These are phyloP conservation scores for Zonotrichia albicollis DNA, from an alignment of 2,797 vertebrate species.

Conservation along the genomic window DNA sequence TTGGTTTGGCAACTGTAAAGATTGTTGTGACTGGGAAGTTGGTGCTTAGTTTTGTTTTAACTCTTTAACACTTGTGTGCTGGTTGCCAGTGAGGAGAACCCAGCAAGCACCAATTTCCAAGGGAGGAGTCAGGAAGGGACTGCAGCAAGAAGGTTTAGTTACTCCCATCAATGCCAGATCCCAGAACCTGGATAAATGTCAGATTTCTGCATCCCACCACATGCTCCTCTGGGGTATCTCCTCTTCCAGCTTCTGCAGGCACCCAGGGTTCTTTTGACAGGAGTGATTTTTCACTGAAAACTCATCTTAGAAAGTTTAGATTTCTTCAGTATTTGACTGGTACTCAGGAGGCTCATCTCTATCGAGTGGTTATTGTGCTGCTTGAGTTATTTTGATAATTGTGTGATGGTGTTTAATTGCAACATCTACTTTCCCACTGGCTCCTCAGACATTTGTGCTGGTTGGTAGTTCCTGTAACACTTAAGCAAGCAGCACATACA, in stretches of 20 bases:
- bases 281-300: not conserved
- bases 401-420: slow-evolving; percentile 3
- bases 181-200: not conserved
- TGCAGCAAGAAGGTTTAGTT: not conserved
- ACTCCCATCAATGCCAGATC: not conserved
- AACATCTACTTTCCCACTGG: slow-evolving; percentile 9
- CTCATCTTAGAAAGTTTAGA: not conserved
- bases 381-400: slow-evolving; percentile 30
- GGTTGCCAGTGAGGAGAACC: not conserved
- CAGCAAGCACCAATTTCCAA: not conserved
- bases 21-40: not conserved
- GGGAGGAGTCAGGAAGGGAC: not conserved
- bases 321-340: not conserved
- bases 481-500: not conserved
- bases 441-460: not conserved
- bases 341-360: not conserved
- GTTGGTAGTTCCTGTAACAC: slow-evolving; percentile 7
- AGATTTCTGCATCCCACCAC: not conserved
- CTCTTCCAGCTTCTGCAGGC: not conserved
- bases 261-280: not conserved
- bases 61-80: not conserved
- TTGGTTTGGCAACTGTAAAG: not conserved
- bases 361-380: not conserved
- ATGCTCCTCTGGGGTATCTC: not conserved
- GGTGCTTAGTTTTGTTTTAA: not conserved